Conservation (phyloP, 2,113 vertebrate species). For the Psittacara wagleri region DNA sequence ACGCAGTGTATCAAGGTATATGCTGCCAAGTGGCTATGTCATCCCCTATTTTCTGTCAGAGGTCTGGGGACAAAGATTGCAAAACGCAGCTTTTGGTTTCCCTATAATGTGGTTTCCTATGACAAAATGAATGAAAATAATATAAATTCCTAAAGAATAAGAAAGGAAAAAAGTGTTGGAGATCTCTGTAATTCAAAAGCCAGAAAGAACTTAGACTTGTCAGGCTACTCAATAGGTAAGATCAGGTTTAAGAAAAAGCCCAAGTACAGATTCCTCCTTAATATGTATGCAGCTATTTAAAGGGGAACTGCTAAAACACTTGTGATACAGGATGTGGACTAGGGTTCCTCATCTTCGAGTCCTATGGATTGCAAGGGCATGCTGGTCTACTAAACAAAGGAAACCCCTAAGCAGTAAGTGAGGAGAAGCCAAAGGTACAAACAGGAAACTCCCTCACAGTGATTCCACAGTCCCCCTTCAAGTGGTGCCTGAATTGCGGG, state of each 20-base stretch:
- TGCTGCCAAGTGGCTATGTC: not conserved
- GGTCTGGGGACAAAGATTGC: not conserved
- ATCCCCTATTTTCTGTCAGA: not conserved
- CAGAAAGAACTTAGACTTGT: not conserved
- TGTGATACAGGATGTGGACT: not conserved
- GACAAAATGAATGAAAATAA: not conserved
- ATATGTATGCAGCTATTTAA: not conserved
- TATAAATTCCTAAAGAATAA: not conserved
- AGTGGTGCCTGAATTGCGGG: not conserved
- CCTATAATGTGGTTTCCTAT: not conserved
- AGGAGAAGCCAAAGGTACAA: not conserved
- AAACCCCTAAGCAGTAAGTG: not conserved
- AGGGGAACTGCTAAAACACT: not conserved
- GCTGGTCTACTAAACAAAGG: not conserved
- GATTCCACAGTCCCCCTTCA: not conserved
- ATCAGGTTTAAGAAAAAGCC: not conserved
- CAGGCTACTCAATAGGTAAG: not conserved
- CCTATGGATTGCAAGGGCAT: not conserved
- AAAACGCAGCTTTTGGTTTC: not conserved
- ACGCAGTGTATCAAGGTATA: not conserved
- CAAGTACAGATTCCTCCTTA: not conserved
- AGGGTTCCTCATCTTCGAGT: conserved; percentile 27
- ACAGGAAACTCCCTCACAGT: conserved; percentile 11
- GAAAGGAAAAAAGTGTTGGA: not conserved
- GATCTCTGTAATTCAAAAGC: not conserved